Base-by-base conservation (phyloP, 2,888 invertebrate species). In the Petrolisthes manimaculis region DNA sequence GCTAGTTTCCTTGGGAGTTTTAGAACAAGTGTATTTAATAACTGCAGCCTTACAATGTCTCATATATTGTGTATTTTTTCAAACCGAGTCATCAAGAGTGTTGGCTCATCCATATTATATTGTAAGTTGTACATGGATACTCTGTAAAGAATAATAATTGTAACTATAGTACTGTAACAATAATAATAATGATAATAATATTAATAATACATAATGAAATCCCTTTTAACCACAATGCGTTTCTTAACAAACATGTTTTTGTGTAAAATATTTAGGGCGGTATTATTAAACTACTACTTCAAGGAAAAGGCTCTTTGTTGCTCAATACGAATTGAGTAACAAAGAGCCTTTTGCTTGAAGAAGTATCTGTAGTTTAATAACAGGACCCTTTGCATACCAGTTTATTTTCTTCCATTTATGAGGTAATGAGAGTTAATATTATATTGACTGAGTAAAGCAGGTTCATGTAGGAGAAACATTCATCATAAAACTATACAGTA, bases 11-110 rank as follows among this genome's bases (percentile, higher is more conserved):
- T 71, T n/a, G 71, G 71, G 71, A 71, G n/a, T 71, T 61, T 61
- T 71, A 71, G 21, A 71, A 71, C 71, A 14, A 74, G 83, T 79
- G 79, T 78, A 56, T 56, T 51, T 75, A 75, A 67, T 84, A 82
- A 75, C 74, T 82, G 53, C 81, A 82, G 86, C 82, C 82, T 82
- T 86, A 77, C 53, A 21, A 74, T 82, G 86, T 82, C 85, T 69
- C 75, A 51, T 74, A 75, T 53, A 74, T 71, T n/a, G 56, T 86
- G 67, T 77, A 77, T 86, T 82, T 86, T 82, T 86, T 77, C 53
- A 82, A 82, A 37, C 24, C 18, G 54, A 55, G 37, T 75, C 61
- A 56, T 56, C 4, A 75, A 83, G 85, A 69, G 77, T 54, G 61
- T 54, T 85, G 79, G 51, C 71, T 71, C 71, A 53, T 37, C 37